A percentile compares a stretch with the other conserved stretches of the same genome.
Conservation (phyloP, 2,888 invertebrate species). For the Drosophila lacicola region DNA sequence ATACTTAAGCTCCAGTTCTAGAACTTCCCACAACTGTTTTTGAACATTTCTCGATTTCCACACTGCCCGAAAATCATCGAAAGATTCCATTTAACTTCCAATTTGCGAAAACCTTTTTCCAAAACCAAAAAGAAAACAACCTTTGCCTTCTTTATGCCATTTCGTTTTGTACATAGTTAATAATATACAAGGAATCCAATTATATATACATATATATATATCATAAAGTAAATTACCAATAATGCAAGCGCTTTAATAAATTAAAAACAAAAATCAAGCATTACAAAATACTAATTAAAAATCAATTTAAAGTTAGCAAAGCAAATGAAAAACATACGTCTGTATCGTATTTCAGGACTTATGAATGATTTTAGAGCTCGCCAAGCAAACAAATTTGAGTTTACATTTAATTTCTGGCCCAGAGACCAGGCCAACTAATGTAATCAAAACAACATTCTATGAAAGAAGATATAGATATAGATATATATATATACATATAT, state of each 20-base stretch:
- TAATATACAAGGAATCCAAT: slow-evolving; percentile 26
- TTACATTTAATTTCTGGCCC: slow-evolving; percentile 35
- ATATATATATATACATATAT: slow-evolving; percentile 45
- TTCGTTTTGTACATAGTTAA: slow-evolving; percentile 54
- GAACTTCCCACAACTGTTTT: slow-evolving; percentile 5
- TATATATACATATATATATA: slow-evolving; percentile 22
- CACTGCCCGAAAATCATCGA: slow-evolving; percentile 30
- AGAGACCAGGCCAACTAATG: slow-evolving; percentile 54
- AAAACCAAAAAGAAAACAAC: neutral
- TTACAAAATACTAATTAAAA: slow-evolving; percentile 37
- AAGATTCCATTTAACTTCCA: slow-evolving; percentile 8
- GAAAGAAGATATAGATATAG: slow-evolving; percentile 32
- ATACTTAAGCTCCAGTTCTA: slow-evolving; percentile 30
- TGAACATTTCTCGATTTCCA: slow-evolving; percentile 8
- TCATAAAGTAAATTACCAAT: slow-evolving; percentile 36
- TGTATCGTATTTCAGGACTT: slow-evolving; percentile 41
- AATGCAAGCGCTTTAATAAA: slow-evolving; percentile 68
- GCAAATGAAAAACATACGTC: slow-evolving; percentile 17
- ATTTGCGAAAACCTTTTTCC: slow-evolving; percentile 1
- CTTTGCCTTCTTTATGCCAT: slow-evolving; percentile 28
- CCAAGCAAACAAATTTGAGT: slow-evolving; percentile 42
- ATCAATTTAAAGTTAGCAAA: slow-evolving; percentile 45
- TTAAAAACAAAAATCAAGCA: slow-evolving; percentile 28
- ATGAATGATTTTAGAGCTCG: slow-evolving; percentile 60
- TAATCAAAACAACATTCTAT: slow-evolving; percentile 64